These are phyloP conservation scores for Atrichornis clamosus DNA, from an alignment of 2,113 vertebrate genomes.

Conservation along the genomic window DNA sequence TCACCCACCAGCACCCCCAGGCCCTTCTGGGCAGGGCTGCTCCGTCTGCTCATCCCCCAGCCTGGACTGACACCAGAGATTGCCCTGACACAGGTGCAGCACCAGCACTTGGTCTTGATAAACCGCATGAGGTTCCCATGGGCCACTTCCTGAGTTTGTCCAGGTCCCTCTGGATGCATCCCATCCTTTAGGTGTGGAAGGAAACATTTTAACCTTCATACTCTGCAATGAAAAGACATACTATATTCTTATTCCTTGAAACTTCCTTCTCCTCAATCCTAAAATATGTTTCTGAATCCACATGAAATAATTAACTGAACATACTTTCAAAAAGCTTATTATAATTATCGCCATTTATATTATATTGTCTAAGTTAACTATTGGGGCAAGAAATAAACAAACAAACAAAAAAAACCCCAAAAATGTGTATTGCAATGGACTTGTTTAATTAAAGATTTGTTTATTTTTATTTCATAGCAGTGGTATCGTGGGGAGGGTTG, in stretches of 20 bases:
- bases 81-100: background rate
- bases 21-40: background rate
- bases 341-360: background rate
- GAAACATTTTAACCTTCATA: background rate
- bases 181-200: background rate
- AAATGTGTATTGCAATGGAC: background rate
- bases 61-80: accelerated
- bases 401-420: accelerated
- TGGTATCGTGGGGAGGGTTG: background rate
- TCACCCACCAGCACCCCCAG: background rate
- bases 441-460: background rate
- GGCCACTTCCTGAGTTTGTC: too few species aligned
- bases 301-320: background rate
- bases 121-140: background rate
- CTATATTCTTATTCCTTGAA: background rate
- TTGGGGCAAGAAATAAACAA: background rate
- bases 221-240: background rate
- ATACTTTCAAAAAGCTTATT: background rate
- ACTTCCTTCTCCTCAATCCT: background rate
- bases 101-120: background rate
- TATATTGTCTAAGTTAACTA: background rate
- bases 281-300: background rate
- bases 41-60: background rate
- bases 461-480: background rate
- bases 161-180: background rate